These are phyloP conservation scores for Ligdia adustata DNA, from an alignment of 2,888 invertebrate species.

Conservation along the genomic window DNA sequence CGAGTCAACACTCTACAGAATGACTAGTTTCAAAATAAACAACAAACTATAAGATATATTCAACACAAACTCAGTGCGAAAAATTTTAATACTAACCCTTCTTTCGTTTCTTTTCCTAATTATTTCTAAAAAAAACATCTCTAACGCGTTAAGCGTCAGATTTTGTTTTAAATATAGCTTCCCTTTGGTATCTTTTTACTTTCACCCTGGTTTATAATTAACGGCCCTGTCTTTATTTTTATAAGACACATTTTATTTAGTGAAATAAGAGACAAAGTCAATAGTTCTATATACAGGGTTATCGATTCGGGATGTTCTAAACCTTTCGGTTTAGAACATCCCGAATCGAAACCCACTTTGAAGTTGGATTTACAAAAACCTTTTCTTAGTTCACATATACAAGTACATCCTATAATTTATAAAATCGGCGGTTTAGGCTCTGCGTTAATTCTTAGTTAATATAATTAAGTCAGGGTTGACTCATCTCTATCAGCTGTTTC, in stretches of 20 bases:
- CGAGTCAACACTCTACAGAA: not conserved
- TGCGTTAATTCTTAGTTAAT: too few species aligned
- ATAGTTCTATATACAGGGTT: slow-evolving; percentile 28
- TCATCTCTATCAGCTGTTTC: too few species aligned
- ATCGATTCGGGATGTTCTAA: too few species aligned
- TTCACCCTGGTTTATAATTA: slow-evolving; percentile 58
- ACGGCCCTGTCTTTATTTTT: slow-evolving; percentile 54
- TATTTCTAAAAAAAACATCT: slow-evolving; percentile 63
- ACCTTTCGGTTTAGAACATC: too few species aligned
- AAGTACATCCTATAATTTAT: too few species aligned
- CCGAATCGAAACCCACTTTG: too few species aligned
- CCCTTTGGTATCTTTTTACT: slow-evolving; percentile 57
- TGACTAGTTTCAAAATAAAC: slow-evolving; percentile 24
- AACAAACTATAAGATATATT: slow-evolving; percentile 45
- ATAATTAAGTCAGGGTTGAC: too few species aligned
- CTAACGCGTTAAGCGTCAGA: slow-evolving; percentile 68
- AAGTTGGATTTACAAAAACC: too few species aligned
- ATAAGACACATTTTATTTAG: slow-evolving; percentile 46
- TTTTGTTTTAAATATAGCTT: slow-evolving; percentile 76
- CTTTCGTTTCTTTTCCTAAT: slow-evolving; percentile 74
- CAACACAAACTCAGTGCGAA: slow-evolving; percentile 21
- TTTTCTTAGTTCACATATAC: too few species aligned
- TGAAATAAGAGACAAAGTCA: slow-evolving; percentile 34
- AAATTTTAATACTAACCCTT: slow-evolving; percentile 76
- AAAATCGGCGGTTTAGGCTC: too few species aligned